Conservation (phyloP, 2,888 invertebrate species). For the Bruchidius siliquastri region DNA sequence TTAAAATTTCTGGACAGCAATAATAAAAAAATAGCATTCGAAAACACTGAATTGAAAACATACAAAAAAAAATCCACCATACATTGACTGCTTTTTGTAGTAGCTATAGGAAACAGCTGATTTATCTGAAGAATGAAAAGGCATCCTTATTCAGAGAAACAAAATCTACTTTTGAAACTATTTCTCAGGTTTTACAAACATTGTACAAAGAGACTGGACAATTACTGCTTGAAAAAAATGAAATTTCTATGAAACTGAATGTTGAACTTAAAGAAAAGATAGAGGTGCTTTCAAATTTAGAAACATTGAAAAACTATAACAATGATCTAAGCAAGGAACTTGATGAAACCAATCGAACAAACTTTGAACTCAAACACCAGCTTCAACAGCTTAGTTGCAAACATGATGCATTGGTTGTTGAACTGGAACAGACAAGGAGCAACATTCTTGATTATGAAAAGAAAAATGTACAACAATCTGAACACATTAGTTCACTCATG, state of each 20-base stretch:
- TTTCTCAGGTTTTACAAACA: neutral
- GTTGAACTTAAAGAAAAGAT: constrained; percentile 1
- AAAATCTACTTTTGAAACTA: neutral
- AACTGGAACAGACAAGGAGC: neutral
- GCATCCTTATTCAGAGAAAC: neutral
- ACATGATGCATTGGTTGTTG: neutral
- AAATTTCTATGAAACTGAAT: neutral
- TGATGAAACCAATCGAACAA: neutral
- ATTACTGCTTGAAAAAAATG: neutral
- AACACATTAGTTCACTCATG: neutral
- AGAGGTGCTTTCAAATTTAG: constrained; percentile 4
- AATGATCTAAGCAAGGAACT: constrained; percentile 2
- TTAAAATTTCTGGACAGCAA: neutral
- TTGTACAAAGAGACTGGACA: neutral
- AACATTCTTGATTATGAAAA: neutral
- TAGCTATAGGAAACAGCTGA: neutral
- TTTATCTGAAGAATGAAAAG: neutral
- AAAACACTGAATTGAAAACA: neutral
- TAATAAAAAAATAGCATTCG: neutral
- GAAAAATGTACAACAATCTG: neutral
- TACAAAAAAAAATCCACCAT: neutral
- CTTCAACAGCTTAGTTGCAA: neutral
- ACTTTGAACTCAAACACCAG: neutral
- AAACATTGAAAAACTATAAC: neutral
- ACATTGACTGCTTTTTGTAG: neutral